Evolutionary conservation across 2,888 invertebrate genomes (phyloP).

Genomic region (Eupeodes luniger): DNA sequence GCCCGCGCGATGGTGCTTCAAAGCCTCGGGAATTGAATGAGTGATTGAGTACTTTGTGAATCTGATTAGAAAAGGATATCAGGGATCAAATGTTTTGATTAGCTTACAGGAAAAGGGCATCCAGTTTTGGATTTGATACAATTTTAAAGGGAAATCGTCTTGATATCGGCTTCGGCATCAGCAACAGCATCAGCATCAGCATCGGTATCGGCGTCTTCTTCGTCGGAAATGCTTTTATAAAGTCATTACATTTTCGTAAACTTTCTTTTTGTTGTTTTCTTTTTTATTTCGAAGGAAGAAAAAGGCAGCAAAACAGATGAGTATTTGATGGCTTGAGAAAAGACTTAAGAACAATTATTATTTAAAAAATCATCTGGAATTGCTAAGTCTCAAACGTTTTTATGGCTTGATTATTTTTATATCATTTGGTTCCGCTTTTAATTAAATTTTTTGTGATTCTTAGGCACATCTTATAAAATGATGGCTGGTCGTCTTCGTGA

Average conservation of each 20-base stretch:
- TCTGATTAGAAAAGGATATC: constrained; percentile 48
- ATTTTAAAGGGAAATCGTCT: background rate
- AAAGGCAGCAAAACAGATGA: background rate
- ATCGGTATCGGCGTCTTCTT: too few species aligned
- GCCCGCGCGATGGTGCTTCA: background rate
- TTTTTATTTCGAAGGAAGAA: background rate
- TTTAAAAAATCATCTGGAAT: background rate
- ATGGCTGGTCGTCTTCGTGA: too few species aligned
- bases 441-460: too few species aligned
- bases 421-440: background rate
- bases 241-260: background rate
- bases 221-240: constrained; percentile 12
- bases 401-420: background rate
- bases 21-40: constrained; percentile 48
- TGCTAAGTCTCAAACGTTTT: background rate
- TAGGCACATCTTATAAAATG: too few species aligned
- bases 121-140: constrained; percentile 16
- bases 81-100: constrained; percentile 43
- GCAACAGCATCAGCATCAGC: too few species aligned
- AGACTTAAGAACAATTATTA: background rate
- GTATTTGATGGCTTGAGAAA: background rate
- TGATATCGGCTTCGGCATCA: too few species aligned
- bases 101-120: constrained; percentile 14
- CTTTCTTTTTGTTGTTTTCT: background rate
- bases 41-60: constrained; percentile 47